These are phyloP conservation scores for Meloidogyne floridensis DNA, from an alignment of 1,140 invertebrate species.

Conservation along the genomic window DNA sequence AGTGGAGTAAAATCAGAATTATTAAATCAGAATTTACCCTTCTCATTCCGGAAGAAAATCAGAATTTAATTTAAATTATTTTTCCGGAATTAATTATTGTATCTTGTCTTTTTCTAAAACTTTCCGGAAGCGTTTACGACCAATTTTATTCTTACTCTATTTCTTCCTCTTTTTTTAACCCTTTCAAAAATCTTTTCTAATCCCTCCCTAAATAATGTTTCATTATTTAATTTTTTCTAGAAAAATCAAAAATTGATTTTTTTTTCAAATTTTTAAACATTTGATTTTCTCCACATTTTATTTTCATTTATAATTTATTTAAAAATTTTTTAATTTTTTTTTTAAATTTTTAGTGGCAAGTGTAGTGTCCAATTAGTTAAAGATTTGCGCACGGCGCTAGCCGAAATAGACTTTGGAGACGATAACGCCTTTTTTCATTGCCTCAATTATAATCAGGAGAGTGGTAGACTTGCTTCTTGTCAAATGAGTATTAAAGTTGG, in stretches of 20 bases:
- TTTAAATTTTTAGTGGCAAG: slow-evolving; percentile 53
- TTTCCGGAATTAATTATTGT: too few species aligned
- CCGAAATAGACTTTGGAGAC: slow-evolving; percentile 39
- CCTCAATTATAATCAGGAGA: slow-evolving; percentile 72
- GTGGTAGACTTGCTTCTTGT: slow-evolving; percentile 76
- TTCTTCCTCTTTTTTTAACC: neutral
- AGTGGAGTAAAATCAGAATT: too few species aligned
- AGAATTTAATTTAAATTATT: too few species aligned
- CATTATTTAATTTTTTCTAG: too few species aligned
- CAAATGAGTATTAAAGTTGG: slow-evolving; percentile 93
- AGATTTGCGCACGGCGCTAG: slow-evolving; percentile 32
- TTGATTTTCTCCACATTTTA: neutral
- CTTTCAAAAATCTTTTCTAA: neutral
- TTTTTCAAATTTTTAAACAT: too few species aligned
- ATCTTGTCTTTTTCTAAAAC: too few species aligned
- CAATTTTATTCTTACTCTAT: too few species aligned
- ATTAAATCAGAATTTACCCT: too few species aligned
- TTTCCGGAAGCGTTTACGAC: too few species aligned
- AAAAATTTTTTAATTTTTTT: neutral
- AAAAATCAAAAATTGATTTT: too few species aligned
- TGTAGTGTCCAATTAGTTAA: slow-evolving; percentile 53
- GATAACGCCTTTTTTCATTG: slow-evolving; percentile 70
- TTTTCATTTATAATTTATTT: neutral
- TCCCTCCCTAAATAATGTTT: too few species aligned
- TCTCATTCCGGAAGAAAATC: too few species aligned